Conservation (phyloP, 2,888 invertebrate genomes). For the Hemistola chrysoprasaria region DNA sequence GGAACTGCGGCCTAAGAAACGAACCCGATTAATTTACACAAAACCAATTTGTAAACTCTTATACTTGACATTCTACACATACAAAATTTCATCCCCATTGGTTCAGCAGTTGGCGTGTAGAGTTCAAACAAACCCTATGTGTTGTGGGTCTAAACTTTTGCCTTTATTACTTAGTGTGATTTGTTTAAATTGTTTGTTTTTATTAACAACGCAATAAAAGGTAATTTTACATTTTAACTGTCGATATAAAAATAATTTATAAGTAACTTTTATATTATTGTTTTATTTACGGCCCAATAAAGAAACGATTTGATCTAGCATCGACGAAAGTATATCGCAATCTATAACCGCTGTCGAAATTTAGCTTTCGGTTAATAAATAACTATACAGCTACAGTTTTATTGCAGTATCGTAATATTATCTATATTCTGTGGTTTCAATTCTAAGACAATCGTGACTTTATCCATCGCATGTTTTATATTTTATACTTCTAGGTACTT, state of each 20-base stretch:
- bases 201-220: no score
- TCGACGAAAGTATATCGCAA: constrained; percentile 37
- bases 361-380: constrained; percentile 20
- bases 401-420: constrained; percentile 31
- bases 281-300: constrained; percentile 31
- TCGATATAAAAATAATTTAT: constrained; percentile 20
- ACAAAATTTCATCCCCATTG: no score
- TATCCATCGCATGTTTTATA: constrained; percentile 29
- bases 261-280: constrained; percentile 26
- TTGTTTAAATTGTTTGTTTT: no score
- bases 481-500: constrained; percentile 37
- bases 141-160: no score
- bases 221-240: constrained; percentile 10
- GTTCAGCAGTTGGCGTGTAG: no score
- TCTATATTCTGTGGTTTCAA: no score
- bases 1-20: no score
- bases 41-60: no score
- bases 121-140: no score
- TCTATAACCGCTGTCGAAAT: constrained; percentile 23
- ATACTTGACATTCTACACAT: no score
- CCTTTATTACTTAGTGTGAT: no score
- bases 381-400: constrained; percentile 38
- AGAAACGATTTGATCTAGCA: constrained; percentile 31
- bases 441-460: constrained; percentile 55
- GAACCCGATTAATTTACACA: no score